Base-by-base conservation (phyloP, 2,113 vertebrate species). In the Ptychochromis oligacanthus region DNA sequence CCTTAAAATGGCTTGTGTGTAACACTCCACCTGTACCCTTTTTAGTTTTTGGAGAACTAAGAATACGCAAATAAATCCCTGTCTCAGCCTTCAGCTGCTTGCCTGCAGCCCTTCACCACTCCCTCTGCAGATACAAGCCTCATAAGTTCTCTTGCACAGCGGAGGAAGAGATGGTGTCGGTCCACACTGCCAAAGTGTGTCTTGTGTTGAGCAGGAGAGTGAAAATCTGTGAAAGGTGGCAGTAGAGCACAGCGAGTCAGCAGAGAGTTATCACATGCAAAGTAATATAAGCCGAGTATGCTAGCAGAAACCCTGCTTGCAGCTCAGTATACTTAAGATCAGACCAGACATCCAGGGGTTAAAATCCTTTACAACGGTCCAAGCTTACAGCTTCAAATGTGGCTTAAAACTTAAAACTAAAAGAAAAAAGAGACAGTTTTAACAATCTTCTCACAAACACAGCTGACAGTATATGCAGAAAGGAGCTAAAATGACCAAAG, bases 31-130 rank as follows among this genome's bases (percentile, higher is more conserved):
- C 22, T 46, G 24, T 65, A 40, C n/a, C 31, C 9, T 43, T 43
- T 65, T 65, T n/a, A 65, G 62, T 43, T 65, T 65, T 65, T 65
- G n/a, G n/a, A 65, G n/a, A 38, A 38, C 43, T 67, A 67, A 67
- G 43, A 67, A 67, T 24, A 67, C 24, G 43, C 38, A 26, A 43
- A 43, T 46, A 67, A 67, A 67, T 46, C 62, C 43, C 2, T 17
- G 38, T n/a, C 0, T 0, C 22, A 18, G 9, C 40, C 38, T 67
- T 65, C 7, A 43, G n/a, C 40, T 43, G 13, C 40, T 43, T 13
- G 40, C 40, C 40, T 43, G 40, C 40, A 2, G 43, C 22, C 38
- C 43, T 26, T 46, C 24, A 13, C 62, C 43, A 13, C 14, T 36
- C 28, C 17, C 31, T 43, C 62, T 46, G n/a, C 43, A 22, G 43